phyloP scores from a whole-genome alignment of 2,888 invertebrate genomes.

The Euphydryas editha region DNA sequence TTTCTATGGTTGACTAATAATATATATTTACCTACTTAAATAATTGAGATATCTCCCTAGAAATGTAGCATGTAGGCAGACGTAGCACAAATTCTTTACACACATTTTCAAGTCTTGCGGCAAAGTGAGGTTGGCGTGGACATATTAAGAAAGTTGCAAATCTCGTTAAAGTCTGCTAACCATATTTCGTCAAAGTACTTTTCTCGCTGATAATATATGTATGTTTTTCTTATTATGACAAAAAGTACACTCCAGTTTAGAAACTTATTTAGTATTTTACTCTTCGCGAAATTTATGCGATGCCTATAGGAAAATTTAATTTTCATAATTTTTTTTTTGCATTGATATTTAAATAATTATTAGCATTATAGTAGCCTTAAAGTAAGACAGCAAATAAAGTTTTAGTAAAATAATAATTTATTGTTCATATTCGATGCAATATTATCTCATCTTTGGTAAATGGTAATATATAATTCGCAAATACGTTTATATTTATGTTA shows the following conservation, averaged over 20 bases:
- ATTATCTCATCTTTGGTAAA: constrained; percentile 36
- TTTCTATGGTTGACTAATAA: not conserved
- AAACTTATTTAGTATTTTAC: constrained; percentile 11
- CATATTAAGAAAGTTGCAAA: constrained; percentile 62
- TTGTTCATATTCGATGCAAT: constrained; percentile 17
- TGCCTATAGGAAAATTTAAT: no score
- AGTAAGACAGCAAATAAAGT: no score
- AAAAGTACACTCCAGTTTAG: constrained; percentile 50
- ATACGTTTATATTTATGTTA: constrained; percentile 1
- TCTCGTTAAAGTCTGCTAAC: constrained; percentile 50
- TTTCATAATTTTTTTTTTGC: no score
- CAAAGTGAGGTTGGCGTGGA: constrained; percentile 35
- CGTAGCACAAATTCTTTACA: constrained; percentile 32
- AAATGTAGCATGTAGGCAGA: not conserved
- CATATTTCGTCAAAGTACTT: constrained; percentile 59
- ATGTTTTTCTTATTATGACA: constrained; percentile 47
- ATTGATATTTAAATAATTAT: no score
- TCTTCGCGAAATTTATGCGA: constrained; percentile 22
- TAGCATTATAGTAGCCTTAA: no score
- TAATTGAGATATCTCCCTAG: constrained; percentile 22
- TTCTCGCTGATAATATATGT: constrained; percentile 54
- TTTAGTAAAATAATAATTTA: no score
- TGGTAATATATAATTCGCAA: not conserved
- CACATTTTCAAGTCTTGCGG: constrained; percentile 34
- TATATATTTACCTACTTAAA: constrained; percentile 12